Percentiles rank a stretch among this genome's conserved stretches.
These are phyloP conservation scores for Torymus auratus DNA, from an alignment of 2,888 invertebrate genomes.

Conservation along the genomic window DNA sequence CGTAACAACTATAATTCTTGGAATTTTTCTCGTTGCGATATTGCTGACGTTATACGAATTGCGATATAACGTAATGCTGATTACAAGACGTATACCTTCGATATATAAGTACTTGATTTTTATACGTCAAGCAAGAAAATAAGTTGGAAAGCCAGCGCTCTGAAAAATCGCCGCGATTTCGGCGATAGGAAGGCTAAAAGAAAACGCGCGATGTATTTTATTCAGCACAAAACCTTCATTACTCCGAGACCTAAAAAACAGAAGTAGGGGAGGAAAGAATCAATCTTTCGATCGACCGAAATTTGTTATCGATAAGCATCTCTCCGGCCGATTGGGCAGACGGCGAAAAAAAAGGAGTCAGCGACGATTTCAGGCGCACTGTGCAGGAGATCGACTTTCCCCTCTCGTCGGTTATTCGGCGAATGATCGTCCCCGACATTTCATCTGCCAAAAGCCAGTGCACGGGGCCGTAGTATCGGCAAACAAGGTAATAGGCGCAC, in stretches of 20 bases:
- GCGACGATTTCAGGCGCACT: neutral
- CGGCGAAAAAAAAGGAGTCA: neutral
- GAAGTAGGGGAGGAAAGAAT: constrained; percentile 7
- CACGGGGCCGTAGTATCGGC: constrained; percentile 50
- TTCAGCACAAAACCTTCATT: neutral
- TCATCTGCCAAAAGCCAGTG: constrained; percentile 27
- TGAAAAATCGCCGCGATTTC: no score
- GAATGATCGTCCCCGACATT: constrained; percentile 43
- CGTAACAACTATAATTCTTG: no score
- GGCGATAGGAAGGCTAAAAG: no score
- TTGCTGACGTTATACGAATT: no score
- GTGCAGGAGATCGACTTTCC: constrained; percentile 8
- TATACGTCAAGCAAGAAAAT: no score
- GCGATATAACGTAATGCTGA: no score
- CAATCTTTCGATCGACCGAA: constrained; percentile 39
- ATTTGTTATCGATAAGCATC: constrained; percentile 54
- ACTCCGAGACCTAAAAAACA: neutral
- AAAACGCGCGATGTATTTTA: no score
- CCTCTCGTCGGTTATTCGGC: constrained; percentile 26
- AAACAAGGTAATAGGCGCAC: constrained; percentile 45
- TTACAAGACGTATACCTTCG: no score
- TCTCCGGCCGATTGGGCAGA: neutral
- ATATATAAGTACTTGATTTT: no score
- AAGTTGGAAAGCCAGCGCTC: no score
- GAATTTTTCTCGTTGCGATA: no score